These are phyloP conservation scores for Sarcophaga subvicina DNA, from an alignment of 2,888 invertebrate species.

Conservation along the genomic window DNA sequence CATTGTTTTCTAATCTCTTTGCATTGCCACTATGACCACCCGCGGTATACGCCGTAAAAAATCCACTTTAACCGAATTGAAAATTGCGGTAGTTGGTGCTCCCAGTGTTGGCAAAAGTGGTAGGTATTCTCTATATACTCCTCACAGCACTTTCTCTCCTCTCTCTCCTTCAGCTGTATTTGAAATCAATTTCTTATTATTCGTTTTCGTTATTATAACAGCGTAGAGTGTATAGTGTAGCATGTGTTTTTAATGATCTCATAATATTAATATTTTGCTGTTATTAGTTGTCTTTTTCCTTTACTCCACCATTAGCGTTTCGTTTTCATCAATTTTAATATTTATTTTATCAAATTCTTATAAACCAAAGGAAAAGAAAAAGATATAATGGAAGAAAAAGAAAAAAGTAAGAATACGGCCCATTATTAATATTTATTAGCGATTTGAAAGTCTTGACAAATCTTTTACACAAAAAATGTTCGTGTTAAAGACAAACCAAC, in stretches of 20 bases:
- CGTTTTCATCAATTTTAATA: constrained; percentile 7
- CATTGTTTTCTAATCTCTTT: neutral
- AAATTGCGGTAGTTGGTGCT: constrained; percentile 94
- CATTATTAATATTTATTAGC: constrained; percentile 29
- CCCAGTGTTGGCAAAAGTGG: constrained; percentile 96
- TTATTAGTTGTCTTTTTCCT: constrained; percentile 7
- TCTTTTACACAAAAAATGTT: neutral
- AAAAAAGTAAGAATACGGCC: neutral
- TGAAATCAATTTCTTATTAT: neutral
- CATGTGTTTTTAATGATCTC: constrained; percentile 53
- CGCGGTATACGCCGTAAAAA: constrained; percentile 94
- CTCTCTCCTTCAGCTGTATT: neutral
- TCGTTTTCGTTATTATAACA: neutral
- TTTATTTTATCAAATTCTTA: constrained; percentile 40
- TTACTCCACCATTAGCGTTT: neutral
- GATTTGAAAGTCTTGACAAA: constrained; percentile 21
- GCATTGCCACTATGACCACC: constrained; percentile 84
- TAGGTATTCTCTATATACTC: constrained; percentile 81
- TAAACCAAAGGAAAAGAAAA: neutral
- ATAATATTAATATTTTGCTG: constrained; percentile 46
- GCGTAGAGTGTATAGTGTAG: neutral
- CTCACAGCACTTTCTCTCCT: neutral
- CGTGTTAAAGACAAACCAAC: neutral
- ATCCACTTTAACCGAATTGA: constrained; percentile 93
- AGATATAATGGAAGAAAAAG: neutral